Conservation (phyloP, 23 tunicate genomes). For the Corella eumyota region DNA sequence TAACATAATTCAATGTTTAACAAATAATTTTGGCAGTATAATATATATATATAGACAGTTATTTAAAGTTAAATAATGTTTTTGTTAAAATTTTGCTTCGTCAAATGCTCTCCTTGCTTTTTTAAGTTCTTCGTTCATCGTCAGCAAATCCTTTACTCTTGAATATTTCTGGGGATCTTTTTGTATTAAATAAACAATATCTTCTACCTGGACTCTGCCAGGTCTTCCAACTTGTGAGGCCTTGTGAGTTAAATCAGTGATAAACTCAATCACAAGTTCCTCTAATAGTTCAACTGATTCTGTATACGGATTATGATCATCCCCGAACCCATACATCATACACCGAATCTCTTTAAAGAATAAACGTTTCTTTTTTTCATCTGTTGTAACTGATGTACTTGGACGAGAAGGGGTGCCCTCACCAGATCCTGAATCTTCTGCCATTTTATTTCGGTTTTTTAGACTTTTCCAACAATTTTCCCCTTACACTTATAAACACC, state of each 20-base stretch:
- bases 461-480: background rate
- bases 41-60: no score
- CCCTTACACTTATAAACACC: background rate
- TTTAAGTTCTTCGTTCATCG: slow-evolving; percentile 95
- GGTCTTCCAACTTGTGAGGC: slow-evolving; percentile 80
- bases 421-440: slow-evolving; percentile 29
- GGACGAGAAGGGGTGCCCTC: slow-evolving; percentile 17
- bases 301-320: slow-evolving; percentile 97
- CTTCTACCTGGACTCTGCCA: slow-evolving; percentile 86
- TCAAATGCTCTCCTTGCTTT: slow-evolving; percentile 95
- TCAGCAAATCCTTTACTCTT: slow-evolving; percentile 81
- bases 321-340: slow-evolving; percentile 98
- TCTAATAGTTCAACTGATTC: slow-evolving; percentile 93
- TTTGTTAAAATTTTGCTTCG: slow-evolving; percentile 70
- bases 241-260: slow-evolving; percentile 72
- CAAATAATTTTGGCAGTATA: no score
- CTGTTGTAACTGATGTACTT: slow-evolving; percentile 7
- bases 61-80: no score
- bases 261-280: slow-evolving; percentile 94
- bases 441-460: slow-evolving; percentile 8
- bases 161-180: slow-evolving; percentile 82
- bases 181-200: slow-evolving; percentile 86
- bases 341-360: slow-evolving; percentile 95
- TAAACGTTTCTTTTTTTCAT: slow-evolving; percentile 62
- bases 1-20: no score